A percentile compares a stretch with the other conserved stretches of the same genome.
These are phyloP conservation scores for Muraenolepis orangiensis DNA, from an alignment of 2,797 vertebrate genomes.

Conservation along the genomic window DNA sequence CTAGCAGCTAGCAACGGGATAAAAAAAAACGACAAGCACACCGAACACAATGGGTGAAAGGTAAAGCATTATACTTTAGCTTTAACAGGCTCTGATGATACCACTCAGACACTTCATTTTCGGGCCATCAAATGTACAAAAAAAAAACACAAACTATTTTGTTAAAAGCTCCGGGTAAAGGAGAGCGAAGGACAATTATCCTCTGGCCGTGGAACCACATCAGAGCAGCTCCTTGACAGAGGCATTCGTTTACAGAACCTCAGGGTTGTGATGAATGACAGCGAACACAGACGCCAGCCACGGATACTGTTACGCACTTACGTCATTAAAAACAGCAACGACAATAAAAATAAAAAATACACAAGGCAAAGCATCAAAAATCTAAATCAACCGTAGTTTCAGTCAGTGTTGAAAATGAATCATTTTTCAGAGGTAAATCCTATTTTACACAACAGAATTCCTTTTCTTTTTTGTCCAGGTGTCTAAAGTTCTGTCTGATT, in stretches of 20 bases:
- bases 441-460: neutral
- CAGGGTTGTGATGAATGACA: neutral
- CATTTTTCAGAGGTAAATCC: neutral
- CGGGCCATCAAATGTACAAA: constrained; percentile 45
- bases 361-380: neutral
- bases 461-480: neutral
- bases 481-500: neutral
- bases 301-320: no score
- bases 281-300: no score
- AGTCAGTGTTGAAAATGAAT: neutral
- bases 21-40: constrained; percentile 14
- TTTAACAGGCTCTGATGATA: constrained; percentile 64
- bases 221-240: constrained; percentile 47
- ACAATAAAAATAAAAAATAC: neutral
- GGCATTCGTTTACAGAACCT: constrained; percentile 43
- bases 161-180: constrained; percentile 46
- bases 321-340: constrained; percentile 4
- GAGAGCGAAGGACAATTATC: constrained; percentile 46
- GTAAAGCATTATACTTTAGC: constrained; percentile 50
- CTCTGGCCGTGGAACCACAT: constrained; percentile 32
- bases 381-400: neutral
- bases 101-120: constrained; percentile 63
- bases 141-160: constrained; percentile 64
- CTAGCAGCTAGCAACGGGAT: neutral
- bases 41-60: constrained; percentile 40